Base-by-base conservation (phyloP, 2,888 invertebrate species). In the Anorthoa munda region DNA sequence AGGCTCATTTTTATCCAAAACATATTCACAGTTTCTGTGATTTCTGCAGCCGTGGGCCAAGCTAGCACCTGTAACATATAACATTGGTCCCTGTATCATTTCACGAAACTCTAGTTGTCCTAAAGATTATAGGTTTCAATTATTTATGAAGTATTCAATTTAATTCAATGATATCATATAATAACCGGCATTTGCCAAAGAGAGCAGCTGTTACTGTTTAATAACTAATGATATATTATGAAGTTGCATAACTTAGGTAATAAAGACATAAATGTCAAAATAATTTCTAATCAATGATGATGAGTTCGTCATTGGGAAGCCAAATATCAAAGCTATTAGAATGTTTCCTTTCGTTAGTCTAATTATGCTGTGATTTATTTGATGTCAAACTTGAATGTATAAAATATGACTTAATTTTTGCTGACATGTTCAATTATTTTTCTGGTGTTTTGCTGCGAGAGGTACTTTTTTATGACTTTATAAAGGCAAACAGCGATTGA, bases 241-340 rank as follows among this genome's bases (percentile, higher is more conserved):
- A 39, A 50, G 39, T 81, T 79, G 31, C 56, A 13, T 63, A 81
- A 66, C 23, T 48, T 12, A 60, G 5, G 51, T 68, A 77, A 74
- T 68, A 74, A 5, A 67, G 21, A 53, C 26, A 82, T 77, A 60
- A 82, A 64, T 66, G 82, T 82, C 66, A 67, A 63, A 77, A 77
- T 79, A 71, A 67, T 82, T 79, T 78, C 82, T 67, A 82, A 79
- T 79, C 53, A 51, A 70, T 21, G 55, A 72, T 50, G 39, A 72
- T 56, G 72, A n/a, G 45, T 56, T 73, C 46, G 60, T 71, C 81
- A 73, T 81, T 77, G 65, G 71, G 58, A 56, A 69, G 66, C 23
- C 45, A 85, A 83, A 84, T 73, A 75, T 83, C 82, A 83, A 68
- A 60, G 45, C 66, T 67, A 84, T 83, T 61, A 81, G 48, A 72